Evolutionary conservation across 2,888 invertebrate species (phyloP).

Genomic region (Boloria euphrosyne): DNA sequence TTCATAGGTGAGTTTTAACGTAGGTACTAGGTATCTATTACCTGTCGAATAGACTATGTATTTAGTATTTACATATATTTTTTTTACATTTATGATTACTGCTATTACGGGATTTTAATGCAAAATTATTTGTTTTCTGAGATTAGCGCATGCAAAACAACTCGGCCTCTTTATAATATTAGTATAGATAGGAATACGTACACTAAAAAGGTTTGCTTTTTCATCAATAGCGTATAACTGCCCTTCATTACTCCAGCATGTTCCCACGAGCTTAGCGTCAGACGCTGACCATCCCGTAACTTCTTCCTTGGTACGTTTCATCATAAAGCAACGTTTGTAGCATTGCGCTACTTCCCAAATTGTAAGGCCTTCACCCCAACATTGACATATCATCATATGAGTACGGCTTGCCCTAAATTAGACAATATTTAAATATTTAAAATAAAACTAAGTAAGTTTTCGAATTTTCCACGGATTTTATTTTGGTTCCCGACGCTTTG

Average conservation of each 20-base stretch:
- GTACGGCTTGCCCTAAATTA: constrained; percentile 62
- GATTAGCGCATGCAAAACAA: too few relatives aligned
- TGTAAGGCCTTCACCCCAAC: constrained; percentile 67
- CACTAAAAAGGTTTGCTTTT: constrained; percentile 61
- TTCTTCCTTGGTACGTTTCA: constrained; percentile 60
- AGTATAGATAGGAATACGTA: constrained; percentile 47
- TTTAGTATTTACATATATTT: too few relatives aligned
- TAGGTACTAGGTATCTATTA: too few relatives aligned
- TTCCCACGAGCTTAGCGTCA: constrained; percentile 55
- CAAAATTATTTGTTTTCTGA: too few relatives aligned
- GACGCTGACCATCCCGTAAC: constrained; percentile 58
- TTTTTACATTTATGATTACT: too few relatives aligned
- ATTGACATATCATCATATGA: constrained; percentile 67
- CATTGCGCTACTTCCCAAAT: constrained; percentile 77
- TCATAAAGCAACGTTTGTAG: constrained; percentile 63
- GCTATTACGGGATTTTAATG: too few relatives aligned
- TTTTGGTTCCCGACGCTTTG: too few relatives aligned
- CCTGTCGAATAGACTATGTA: too few relatives aligned
- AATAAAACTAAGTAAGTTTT: not conserved
- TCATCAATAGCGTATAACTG: constrained; percentile 67
- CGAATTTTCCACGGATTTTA: too few relatives aligned
- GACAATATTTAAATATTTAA: not conserved
- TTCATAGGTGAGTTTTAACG: too few relatives aligned
- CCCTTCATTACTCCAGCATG: constrained; percentile 70
- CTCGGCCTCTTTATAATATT: constrained; percentile 2